Percentiles rank a stretch among this genome's conserved stretches.
Evolutionary conservation across 1,140 invertebrate genomes (phyloP).

Genomic region (Sweltsa coloradensis): DNA sequence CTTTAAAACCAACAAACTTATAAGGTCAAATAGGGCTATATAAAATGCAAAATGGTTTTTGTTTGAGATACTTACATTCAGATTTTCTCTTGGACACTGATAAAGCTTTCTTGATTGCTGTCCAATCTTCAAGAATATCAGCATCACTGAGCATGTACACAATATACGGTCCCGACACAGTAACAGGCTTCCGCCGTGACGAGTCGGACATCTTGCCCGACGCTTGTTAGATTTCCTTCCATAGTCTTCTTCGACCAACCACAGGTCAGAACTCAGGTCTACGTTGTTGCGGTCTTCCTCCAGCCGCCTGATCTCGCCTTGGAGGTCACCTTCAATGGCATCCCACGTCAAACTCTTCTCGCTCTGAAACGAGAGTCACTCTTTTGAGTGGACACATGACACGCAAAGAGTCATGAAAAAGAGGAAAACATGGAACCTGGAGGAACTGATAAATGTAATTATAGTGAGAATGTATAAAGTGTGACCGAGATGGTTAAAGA

Average conservation of each 20-base stretch:
- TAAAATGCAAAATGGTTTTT: no score
- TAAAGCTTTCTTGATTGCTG: constrained; percentile 75
- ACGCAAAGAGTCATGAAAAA: no score
- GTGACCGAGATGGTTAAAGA: no score
- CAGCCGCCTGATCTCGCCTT: constrained; percentile 81
- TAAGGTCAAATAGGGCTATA: no score
- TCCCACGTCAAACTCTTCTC: constrained; percentile 80
- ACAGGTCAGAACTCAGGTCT: constrained; percentile 70
- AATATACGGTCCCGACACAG: constrained; percentile 89
- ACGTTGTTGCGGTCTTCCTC: constrained; percentile 93
- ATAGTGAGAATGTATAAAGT: no score
- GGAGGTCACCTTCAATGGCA: constrained; percentile 69
- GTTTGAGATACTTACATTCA: constrained; percentile 16
- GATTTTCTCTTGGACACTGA: constrained; percentile 27
- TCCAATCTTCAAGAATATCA: constrained; percentile 95
- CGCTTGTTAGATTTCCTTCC: constrained; percentile 1
- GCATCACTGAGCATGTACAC: constrained; percentile 90
- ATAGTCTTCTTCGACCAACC: constrained; percentile 29
- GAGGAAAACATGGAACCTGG: no score
- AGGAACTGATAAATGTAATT: no score
- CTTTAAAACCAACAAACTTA: no score
- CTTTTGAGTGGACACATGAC: no score
- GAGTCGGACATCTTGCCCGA: background rate
- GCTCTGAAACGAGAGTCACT: no score
- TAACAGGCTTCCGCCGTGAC: constrained; percentile 61